Evolutionary conservation across 1,140 invertebrate species (phyloP).

Genomic region (Drosophila navojoa): DNA sequence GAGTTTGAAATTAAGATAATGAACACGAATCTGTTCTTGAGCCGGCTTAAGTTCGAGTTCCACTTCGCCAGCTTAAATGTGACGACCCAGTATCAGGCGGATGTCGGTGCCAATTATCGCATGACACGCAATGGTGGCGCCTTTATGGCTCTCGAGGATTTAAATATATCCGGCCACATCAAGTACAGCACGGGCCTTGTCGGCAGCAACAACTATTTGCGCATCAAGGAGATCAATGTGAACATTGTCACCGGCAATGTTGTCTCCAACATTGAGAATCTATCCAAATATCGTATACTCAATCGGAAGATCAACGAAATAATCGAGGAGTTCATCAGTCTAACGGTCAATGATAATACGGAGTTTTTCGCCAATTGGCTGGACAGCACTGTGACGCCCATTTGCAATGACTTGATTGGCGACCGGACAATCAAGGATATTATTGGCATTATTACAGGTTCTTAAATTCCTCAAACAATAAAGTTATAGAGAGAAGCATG

Average conservation of each 20-base stretch:
- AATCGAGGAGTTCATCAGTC: slow-evolving; percentile 71
- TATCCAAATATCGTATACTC: slow-evolving; percentile 68
- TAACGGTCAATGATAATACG: slow-evolving; percentile 77
- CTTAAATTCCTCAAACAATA: slow-evolving; percentile 3
- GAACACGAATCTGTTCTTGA: slow-evolving; percentile 28
- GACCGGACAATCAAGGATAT: slow-evolving; percentile 58
- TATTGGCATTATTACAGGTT: slow-evolving; percentile 46
- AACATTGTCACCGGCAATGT: slow-evolving; percentile 63
- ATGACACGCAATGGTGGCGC: slow-evolving; percentile 60
- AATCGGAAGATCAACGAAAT: slow-evolving; percentile 76
- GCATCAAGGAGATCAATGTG: slow-evolving; percentile 56
- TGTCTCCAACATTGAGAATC: slow-evolving; percentile 70
- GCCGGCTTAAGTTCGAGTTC: slow-evolving; percentile 49
- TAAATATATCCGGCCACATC: slow-evolving; percentile 51
- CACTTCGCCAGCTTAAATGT: slow-evolving; percentile 59
- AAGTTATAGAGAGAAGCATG: background rate
- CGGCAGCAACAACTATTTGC: slow-evolving; percentile 33
- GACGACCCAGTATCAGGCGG: slow-evolving; percentile 59
- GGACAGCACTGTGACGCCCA: slow-evolving; percentile 52
- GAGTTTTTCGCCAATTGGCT: slow-evolving; percentile 56
- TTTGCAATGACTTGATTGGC: slow-evolving; percentile 65
- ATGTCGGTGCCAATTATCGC: slow-evolving; percentile 45
- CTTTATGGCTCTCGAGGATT: slow-evolving; percentile 67
- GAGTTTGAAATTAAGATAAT: slow-evolving; percentile 57
- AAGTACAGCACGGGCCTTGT: slow-evolving; percentile 58